Base-by-base conservation (phyloP, 2,888 invertebrate species). In the Carpatolechia fugitivella region DNA sequence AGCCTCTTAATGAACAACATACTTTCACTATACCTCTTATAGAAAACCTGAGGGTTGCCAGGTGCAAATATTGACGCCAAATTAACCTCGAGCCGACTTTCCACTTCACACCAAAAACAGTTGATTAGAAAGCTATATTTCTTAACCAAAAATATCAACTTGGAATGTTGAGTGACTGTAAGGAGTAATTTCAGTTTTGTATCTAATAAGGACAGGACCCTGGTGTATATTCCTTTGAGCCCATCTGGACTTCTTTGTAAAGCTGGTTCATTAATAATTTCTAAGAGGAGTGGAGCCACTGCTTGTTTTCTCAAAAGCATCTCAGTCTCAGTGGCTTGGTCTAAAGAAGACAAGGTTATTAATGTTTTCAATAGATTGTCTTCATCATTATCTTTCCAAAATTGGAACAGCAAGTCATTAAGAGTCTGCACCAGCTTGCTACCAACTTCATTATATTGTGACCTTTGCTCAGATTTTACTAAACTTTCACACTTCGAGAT, bases 41-140 rank as follows among this genome's bases (percentile, higher is more conserved):
- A 96, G 80, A 98, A 98, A 56, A 94, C 87, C 74, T 97, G 94
- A 0, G 98, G 97, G 86, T 98, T 97, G 55, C 98, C 98, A 11
- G 98, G 97, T 1, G 97, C 96, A 88, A 97, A 98, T 69, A 98
- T 95, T 7, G 95, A 94, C 11, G 95, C 92, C 72, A 96, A 91
- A 76, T 96, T 93, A n/a, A 94, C 92, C 71, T 96, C 94, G 60
- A 97, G 91, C 55, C 95, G 93, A 78, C 93, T 94, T 70, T 97
- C 96, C 36, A 96, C 93, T 90, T 97, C 94, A 13, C 94, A 92
- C 97, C 97, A 98, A 75, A 95, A 96, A 74, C 97, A 95, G 76
- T 97, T 95, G 0, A 97, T 93, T 64, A 97, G 68, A 78, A 86
- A 90, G 58, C 78, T 87, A 80, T 80, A 88, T 66, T 80, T 82